A percentile compares a stretch with the other conserved stretches of the same genome.
Evolutionary conservation across 1,140 invertebrate species (phyloP).

Genomic region (Akabosia matsudoensis): DNA sequence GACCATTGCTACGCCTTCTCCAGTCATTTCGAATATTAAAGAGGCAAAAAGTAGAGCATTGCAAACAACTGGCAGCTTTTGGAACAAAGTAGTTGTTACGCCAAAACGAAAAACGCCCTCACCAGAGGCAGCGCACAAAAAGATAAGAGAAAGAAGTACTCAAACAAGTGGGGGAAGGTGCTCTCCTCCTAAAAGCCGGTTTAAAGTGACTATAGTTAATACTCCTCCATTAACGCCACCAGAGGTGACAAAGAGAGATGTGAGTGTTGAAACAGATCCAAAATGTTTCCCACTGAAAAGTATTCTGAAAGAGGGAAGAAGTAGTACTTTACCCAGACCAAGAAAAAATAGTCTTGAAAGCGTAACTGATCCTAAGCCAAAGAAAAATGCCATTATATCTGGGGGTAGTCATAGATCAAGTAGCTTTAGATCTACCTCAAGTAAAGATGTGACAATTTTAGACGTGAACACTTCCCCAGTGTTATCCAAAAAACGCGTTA

Average conservation of each 20-base stretch:
- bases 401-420: background rate
- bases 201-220: conserved; percentile 7
- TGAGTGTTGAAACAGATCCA: background rate
- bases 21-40: background rate
- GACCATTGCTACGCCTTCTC: background rate
- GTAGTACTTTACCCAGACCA: background rate
- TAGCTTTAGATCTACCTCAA: background rate
- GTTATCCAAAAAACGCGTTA: background rate
- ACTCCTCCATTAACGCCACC: background rate
- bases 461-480: too few species aligned
- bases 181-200: background rate
- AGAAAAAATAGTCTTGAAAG: background rate
- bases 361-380: background rate
- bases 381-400: background rate
- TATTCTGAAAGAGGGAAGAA: background rate
- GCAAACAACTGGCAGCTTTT: background rate
- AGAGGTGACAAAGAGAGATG: background rate
- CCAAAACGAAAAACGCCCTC: conserved; percentile 10
- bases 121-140: background rate
- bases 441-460: background rate
- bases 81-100: background rate
- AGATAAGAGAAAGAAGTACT: background rate
- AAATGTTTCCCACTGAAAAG: background rate
- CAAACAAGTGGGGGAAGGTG: background rate
- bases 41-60: background rate